phyloP scores from a whole-genome alignment of 2,888 invertebrate species.

The Lycaena phlaeas region DNA sequence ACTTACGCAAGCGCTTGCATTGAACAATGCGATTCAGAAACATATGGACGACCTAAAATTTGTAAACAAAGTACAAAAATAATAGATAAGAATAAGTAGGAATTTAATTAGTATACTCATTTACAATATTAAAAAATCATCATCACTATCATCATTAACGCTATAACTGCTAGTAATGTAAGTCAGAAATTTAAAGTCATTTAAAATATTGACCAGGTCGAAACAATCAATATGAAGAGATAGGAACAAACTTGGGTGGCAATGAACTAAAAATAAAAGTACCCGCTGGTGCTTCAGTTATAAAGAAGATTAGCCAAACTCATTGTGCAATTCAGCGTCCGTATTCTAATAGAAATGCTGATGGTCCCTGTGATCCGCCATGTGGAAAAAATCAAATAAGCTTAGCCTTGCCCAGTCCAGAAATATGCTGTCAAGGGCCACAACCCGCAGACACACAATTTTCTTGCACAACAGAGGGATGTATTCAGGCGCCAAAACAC shows the following conservation, averaged over 20 bases:
- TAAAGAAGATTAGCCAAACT: slow-evolving; percentile 63
- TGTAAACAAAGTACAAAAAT: too few species aligned
- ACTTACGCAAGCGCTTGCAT: too few species aligned
- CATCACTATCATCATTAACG: too few species aligned
- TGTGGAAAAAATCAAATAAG: slow-evolving; percentile 62
- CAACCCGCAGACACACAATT: slow-evolving; percentile 52
- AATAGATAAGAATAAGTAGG: too few species aligned
- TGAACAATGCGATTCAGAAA: too few species aligned
- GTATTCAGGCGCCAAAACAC: slow-evolving; percentile 43
- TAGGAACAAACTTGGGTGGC: slow-evolving; percentile 53
- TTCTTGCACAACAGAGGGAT: slow-evolving; percentile 61
- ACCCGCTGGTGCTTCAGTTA: slow-evolving; percentile 47
- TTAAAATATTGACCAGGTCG: slow-evolving; percentile 60
- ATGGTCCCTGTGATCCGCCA: slow-evolving; percentile 42
- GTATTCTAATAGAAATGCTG: slow-evolving; percentile 32
- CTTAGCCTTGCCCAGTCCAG: slow-evolving; percentile 47
- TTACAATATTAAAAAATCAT: too few species aligned
- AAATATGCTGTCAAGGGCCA: slow-evolving; percentile 42
- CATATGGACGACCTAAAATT: too few species aligned
- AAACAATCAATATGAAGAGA: slow-evolving; percentile 60
- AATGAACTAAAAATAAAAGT: slow-evolving; percentile 65
- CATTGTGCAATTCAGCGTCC: slow-evolving; percentile 54
- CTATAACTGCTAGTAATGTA: too few species aligned
- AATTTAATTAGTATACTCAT: too few species aligned
- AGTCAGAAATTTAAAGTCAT: too few species aligned